Conservation (phyloP, 1,140 invertebrate genomes). For the Venustaconcha ellipsiformis region DNA sequence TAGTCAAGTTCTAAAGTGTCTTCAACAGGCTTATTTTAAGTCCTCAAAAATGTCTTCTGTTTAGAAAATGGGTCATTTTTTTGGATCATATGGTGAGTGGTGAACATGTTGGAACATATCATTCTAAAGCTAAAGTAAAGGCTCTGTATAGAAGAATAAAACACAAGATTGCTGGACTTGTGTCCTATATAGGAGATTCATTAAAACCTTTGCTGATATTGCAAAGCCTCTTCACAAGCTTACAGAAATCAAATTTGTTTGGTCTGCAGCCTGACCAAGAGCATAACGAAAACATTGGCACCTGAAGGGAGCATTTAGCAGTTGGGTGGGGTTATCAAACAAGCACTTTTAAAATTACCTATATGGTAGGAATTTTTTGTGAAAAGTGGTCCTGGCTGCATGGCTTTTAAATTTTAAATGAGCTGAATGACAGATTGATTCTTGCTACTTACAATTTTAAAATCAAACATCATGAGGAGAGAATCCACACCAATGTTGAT, state of each 20-base stretch:
- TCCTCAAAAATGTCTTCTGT: constrained; percentile 11
- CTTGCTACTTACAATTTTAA: no score
- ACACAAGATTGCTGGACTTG: constrained; percentile 27
- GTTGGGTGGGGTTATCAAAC: constrained; percentile 12
- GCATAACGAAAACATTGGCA: constrained; percentile 68
- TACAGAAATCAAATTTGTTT: constrained; percentile 21
- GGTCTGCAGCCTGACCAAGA: constrained; percentile 26
- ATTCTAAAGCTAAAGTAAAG: neutral
- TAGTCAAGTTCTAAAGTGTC: neutral
- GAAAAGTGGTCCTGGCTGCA: no score
- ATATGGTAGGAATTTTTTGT: no score
- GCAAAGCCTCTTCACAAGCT: constrained; percentile 34
- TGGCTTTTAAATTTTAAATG: no score
- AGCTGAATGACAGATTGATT: no score
- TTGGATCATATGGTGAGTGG: no score
- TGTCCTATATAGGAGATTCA: constrained; percentile 11
- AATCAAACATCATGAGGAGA: no score
- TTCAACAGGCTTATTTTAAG: constrained; percentile 11
- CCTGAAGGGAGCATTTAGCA: constrained; percentile 36
- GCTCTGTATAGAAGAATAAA: constrained; percentile 17
- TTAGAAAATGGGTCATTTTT: constrained; percentile 33
- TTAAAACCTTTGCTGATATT: constrained; percentile 18
- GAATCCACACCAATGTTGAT: no score
- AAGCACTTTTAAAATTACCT: neutral
- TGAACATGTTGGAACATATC: constrained; percentile 6